Percentiles rank a stretch among this genome's conserved stretches.
Evolutionary conservation across 2,797 vertebrate genomes (phyloP).

Genomic region (Anas georgica): DNA sequence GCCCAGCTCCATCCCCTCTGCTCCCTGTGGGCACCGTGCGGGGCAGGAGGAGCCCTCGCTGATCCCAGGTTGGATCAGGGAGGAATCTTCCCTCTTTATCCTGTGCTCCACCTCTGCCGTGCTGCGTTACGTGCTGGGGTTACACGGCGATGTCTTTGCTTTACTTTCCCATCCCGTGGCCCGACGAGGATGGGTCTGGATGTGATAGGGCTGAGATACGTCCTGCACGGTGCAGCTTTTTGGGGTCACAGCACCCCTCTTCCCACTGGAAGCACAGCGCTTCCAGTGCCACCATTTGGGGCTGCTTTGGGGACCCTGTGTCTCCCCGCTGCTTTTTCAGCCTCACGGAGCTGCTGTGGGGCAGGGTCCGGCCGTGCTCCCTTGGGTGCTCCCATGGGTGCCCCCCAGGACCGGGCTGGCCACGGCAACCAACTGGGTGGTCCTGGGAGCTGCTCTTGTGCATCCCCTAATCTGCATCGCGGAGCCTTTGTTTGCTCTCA

Average conservation of each 20-base stretch:
- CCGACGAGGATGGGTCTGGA: fast-evolving
- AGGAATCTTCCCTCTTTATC: background rate
- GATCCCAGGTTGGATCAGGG: background rate
- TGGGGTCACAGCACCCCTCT: background rate
- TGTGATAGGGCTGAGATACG: fast-evolving
- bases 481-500: conserved; percentile 15
- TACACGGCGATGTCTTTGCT: background rate
- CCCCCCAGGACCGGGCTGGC: background rate
- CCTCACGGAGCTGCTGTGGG: fast-evolving
- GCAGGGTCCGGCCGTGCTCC: fast-evolving
- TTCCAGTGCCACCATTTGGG: background rate
- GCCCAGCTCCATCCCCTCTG: background rate
- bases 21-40: too few species aligned
- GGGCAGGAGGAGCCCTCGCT: background rate
- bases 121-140: background rate
- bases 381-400: background rate
- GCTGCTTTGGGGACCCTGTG: background rate
- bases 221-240: background rate
- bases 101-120: background rate
- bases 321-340: background rate
- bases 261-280: too few species aligned
- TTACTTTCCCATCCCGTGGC: background rate
- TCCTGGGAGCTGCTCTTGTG: background rate
- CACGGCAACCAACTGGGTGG: background rate
- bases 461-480: background rate